Base-by-base conservation (phyloP, 1,140 invertebrate species). In the Teleogryllus occipitalis region DNA sequence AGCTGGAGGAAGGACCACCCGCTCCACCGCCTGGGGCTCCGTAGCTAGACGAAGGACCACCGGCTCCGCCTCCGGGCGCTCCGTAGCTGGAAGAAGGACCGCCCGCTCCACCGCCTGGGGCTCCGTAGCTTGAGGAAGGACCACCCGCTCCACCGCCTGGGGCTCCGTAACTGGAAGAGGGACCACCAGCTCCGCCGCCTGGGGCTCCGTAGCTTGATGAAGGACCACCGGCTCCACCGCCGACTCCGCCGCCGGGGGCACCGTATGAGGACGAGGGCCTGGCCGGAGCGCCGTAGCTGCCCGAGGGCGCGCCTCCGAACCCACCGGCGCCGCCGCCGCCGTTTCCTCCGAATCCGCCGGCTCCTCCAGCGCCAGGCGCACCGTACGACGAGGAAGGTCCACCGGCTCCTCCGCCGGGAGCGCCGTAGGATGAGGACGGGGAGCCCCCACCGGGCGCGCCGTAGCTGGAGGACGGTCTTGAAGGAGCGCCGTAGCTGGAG, bases 11-110 rank as follows among this genome's bases (percentile, higher is more conserved):
- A 78, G 8, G 39, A 14, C 77, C 48, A 15, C 48, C 76, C 48
- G 74, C 76, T 47, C 81, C 81, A 8, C 83, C 82, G 14, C 79
- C 76, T 7, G 83, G 83, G 3, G 83, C 83, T 15, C 82, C 82
- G 46, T 83, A 83, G 15, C 79, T 80, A 14, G 82, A 82, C 6
- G 81, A 82, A 7, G 83, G 82, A 77, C 81, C 81, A 8, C 7
- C 49, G 48, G 14, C 76, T n/a, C 76, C 27, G 6, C 83, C 82
- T 72, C 82, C 83, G 77, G 85, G 83, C 8, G 85, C 85, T 27
- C 87, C 87, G 80, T 88, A 87, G 75, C 74, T 27, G 74, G 18
- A 21, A 74, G 74, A 27, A 8, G 18, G 22, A 27, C 22, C 8
- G 8, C 18, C 18, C 8, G 8, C 74, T 74, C 18, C 22, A n/a